These are phyloP conservation scores for Chironomus tepperi DNA, from an alignment of 1,140 invertebrate genomes.

Conservation along the genomic window DNA sequence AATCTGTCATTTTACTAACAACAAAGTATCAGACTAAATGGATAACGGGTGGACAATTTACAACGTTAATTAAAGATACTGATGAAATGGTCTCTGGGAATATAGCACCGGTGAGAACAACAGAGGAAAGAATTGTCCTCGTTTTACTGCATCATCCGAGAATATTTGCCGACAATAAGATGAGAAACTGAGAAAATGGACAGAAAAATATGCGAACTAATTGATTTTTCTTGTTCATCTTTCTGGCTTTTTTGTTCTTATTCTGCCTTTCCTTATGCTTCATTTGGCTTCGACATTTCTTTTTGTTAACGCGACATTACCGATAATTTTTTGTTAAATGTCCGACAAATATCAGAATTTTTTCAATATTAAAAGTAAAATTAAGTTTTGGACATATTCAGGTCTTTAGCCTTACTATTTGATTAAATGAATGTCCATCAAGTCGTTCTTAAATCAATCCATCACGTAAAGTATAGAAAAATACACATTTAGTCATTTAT, in stretches of 20 bases:
- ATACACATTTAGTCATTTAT: not conserved
- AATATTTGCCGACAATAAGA: not conserved
- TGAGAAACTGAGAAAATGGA: not conserved
- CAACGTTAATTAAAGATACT: no score
- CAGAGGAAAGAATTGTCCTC: not conserved
- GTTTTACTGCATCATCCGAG: not conserved
- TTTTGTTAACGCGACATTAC: no score
- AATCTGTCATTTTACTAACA: no score
- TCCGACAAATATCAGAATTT: no score
- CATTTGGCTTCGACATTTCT: not conserved
- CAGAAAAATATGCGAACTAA: not conserved
- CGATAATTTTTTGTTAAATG: no score
- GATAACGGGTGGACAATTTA: no score
- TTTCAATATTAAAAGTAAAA: no score
- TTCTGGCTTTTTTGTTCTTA: not conserved
- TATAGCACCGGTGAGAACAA: no score
- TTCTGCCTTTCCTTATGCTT: not conserved
- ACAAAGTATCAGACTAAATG: no score
- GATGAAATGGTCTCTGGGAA: no score
- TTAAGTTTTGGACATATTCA: no score
- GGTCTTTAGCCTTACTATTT: not conserved
- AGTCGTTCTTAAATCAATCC: not conserved
- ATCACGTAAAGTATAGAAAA: constrained; percentile 1
- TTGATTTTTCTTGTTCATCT: constrained; percentile 23
- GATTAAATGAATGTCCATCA: not conserved